Base-by-base conservation (phyloP, 2,797 vertebrate species). In the Potorous gilbertii region DNA sequence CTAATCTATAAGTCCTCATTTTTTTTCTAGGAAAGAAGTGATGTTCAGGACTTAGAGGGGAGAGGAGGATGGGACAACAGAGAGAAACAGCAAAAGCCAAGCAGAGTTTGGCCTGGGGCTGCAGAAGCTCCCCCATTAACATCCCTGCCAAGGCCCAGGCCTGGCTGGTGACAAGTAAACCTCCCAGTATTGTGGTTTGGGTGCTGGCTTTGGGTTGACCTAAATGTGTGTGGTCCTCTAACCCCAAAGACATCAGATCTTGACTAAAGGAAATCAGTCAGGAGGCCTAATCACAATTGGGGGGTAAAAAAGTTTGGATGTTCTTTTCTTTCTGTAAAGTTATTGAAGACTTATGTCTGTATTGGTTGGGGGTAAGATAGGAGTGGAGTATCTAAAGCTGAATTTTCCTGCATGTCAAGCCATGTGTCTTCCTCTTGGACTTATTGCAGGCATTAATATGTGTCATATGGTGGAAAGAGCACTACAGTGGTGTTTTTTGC, bases 1-100 rank as follows among this genome's bases (percentile, higher is more conserved):
- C 95, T 98, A 97, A 96, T 98, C 95, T 97, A 94, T 93, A 97
- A 97, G 93, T 95, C 94, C 97, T 96, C 21, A 81, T 55, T 57
- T n/a, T 91, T 56, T 34, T 56, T 56, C 11, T 46, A n/a, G 54
- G 89, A 90, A 90, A 96, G 92, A 57, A 97, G 96, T 97, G 97
- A 97, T 97, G 95, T 54, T 81, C 57, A 81, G 90, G 56, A 81
- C 56, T 92, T 89, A 16, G 2, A 74, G n/a, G n/a, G n/a, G 8
- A 93, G 91, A 10, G 59, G 54, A 90, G 56, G 54, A 40, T 5
- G 34, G 91, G 54, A 81, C 21, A 81, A 21, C n/a, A 81, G 2
- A 81, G n/a, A 74, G 40, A 21, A 46, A 27, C 21, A 90, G 18
- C 12, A 50, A 40, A 96, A 92, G 90, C 89, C 62, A 91, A 91